A percentile compares a stretch with the other conserved stretches of the same genome.
Evolutionary conservation across 1,140 invertebrate genomes (phyloP).

Genomic region (Penaeus indicus): DNA sequence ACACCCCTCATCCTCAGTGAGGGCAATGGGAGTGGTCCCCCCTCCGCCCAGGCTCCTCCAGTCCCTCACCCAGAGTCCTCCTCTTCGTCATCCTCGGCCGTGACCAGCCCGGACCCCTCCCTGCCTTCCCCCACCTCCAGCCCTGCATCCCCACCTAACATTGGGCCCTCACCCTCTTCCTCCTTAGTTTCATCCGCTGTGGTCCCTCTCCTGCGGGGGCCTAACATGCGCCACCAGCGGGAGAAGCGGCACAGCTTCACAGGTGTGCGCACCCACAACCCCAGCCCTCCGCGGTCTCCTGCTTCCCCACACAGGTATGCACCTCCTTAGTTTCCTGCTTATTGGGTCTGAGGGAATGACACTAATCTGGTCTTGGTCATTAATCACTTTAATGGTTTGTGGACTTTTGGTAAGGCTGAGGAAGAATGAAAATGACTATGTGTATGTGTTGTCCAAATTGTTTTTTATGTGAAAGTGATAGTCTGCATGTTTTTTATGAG

Average conservation of each 20-base stretch:
- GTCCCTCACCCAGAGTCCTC: conserved; percentile 45
- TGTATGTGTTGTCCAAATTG: no score
- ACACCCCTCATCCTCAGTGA: conserved; percentile 53
- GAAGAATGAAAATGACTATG: no score
- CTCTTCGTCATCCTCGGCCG: conserved; percentile 55
- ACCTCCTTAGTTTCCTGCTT: background rate
- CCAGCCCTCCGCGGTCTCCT: conserved; percentile 58
- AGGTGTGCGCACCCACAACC: conserved; percentile 51
- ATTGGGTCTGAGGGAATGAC: background rate
- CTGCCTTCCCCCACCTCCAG: conserved; percentile 48
- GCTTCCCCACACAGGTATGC: conserved; percentile 58
- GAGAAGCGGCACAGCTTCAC: conserved; percentile 63
- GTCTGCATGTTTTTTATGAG: no score
- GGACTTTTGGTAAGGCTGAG: no score
- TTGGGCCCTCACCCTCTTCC: conserved; percentile 46
- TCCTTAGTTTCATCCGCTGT: conserved; percentile 47
- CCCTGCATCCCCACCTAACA: conserved; percentile 51
- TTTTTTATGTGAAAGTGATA: no score
- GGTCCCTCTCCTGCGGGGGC: conserved; percentile 58
- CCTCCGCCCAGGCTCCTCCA: conserved; percentile 42
- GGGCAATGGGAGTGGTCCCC: conserved; percentile 37
- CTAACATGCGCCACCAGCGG: conserved; percentile 57
- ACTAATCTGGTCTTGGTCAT: no score
- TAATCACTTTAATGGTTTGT: no score
- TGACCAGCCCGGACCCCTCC: conserved; percentile 57